Evolutionary conservation across 2,797 vertebrate genomes (phyloP), one percentile per base, ranked within the genome.

Genomic region (Setipinna tenuifilis): DNA sequence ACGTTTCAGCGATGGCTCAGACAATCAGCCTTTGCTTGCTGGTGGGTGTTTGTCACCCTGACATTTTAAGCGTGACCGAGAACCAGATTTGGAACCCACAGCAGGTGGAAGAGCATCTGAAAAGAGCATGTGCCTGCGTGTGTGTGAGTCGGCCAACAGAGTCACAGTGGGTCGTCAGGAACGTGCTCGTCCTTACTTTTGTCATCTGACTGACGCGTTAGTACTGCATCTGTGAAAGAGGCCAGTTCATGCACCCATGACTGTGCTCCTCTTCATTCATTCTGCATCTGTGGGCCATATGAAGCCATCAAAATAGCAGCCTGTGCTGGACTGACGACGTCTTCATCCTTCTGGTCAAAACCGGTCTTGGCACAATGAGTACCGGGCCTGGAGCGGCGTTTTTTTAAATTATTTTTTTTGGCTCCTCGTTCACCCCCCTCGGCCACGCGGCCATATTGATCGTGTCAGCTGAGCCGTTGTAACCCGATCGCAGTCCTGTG

Each of bases 21-120:
- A 71, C 25, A 21, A 19, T 78, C 71, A 78, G 31, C 71, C 71
- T 44, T 6, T 7, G 16, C 65, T 71, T 28, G 28, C 28, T 25
- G n/a, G 11, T 31, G 65, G 2, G 28, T 78, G 62, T 28, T 12
- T 68, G 61, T 68, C 25, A 6, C 9, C 62, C 25, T 68, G 71
- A n/a, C 71, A 78, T 78, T 78, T 78, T 54, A 21, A 44, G 35
- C 31, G 19, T 35, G 71, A 19, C 7, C 17, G 35, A 78, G 35
- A 10, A 41, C 7, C 68, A 54, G 28, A 75, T 41, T 75, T 41
- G 35, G 71, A 16, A 75, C 31, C 17, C 68, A 6, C 31, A 14
- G 71, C 71, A n/a, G 71, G 35, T 78, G 35, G 31, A 78, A 35
- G 35, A 44, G 19, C 71, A 78, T 44, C 35, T 78, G 71, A 78